Evolutionary conservation across 2,113 vertebrate species (phyloP), one percentile per base, ranked within the genome.

Genomic region (Penelope pileata): DNA sequence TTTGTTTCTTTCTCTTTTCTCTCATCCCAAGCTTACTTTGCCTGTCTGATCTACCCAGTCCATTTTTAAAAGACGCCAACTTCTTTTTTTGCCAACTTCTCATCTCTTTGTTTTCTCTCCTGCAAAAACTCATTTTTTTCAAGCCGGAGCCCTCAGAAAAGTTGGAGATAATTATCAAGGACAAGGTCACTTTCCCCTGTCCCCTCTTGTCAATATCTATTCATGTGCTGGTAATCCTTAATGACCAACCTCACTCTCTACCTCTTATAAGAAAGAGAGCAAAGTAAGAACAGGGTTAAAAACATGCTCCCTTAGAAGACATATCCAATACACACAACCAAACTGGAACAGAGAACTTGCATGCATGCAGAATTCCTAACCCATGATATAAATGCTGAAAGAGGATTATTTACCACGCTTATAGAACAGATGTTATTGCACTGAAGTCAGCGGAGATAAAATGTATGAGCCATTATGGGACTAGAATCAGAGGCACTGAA

Each of bases 321-420:
- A 72, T 3, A 94, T 77, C 26, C 60, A 94, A 72, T 38, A 53
- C 8, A 73, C 53, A 92, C 34, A 88, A 75, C 26, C 42, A 81
- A 59, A 83, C 60, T 83, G 70, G 56, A 93, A 67, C 24, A 83
- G 73, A 18, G 68, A 94, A 90, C 43, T 22, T 84, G 88, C 88
- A 93, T 36, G 56, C 83, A 83, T 68, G n/a, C 40, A 84, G 68
- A 88, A 96, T 96, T 96, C 92, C 92, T 95, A 91, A 90, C 64
- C 64, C 91, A 53, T 93, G 69, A 96, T 88, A 93, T 47, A 92
- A 78, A 93, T 43, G 60, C 83, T 86, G 77, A 86, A 88, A 88
- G 88, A 92, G 83, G 92, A 95, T 95, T 81, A 56, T 93, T 95
- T 88, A 90, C 92, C 76, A 83, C 6, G 64, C 94, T 95, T 86